Conservation (phyloP, 2,888 invertebrate species). For the Gastrophysa polygoni region DNA sequence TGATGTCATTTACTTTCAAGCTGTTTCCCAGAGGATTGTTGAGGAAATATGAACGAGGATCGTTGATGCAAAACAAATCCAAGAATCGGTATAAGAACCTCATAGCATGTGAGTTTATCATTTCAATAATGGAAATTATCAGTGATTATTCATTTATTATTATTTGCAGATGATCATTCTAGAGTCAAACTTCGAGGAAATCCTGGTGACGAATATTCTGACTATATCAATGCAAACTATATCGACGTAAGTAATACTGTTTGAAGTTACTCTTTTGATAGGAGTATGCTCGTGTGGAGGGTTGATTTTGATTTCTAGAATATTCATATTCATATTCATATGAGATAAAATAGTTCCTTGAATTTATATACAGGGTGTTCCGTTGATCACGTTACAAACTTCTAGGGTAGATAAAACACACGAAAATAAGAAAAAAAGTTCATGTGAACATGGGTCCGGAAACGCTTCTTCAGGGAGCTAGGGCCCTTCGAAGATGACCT, state of each 20-base stretch:
- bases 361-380: too few relatives aligned
- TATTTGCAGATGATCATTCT: conserved; percentile 59
- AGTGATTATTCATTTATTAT: conserved; percentile 6
- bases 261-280: too few relatives aligned
- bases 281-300: too few relatives aligned
- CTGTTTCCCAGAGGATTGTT: conserved; percentile 55
- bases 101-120: conserved; percentile 57
- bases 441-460: too few relatives aligned
- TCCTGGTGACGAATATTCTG: conserved; percentile 54
- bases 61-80: conserved; percentile 54
- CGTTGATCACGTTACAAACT: too few relatives aligned
- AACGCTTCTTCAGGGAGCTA: too few relatives aligned
- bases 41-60: conserved; percentile 54
- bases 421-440: too few relatives aligned
- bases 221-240: conserved; percentile 63
- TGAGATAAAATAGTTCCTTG: too few relatives aligned
- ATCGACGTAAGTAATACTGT: conserved; percentile 59
- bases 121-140: not conserved
- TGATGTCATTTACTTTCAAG: conserved; percentile 47
- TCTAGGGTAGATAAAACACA: too few relatives aligned
- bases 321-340: too few relatives aligned
- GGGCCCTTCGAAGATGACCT: too few relatives aligned
- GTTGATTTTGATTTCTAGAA: too few relatives aligned
- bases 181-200: conserved; percentile 57
- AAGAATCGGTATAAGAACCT: conserved; percentile 61